These are phyloP conservation scores for Limnephilus auricula DNA, from an alignment of 2,888 invertebrate species.

Conservation along the genomic window DNA sequence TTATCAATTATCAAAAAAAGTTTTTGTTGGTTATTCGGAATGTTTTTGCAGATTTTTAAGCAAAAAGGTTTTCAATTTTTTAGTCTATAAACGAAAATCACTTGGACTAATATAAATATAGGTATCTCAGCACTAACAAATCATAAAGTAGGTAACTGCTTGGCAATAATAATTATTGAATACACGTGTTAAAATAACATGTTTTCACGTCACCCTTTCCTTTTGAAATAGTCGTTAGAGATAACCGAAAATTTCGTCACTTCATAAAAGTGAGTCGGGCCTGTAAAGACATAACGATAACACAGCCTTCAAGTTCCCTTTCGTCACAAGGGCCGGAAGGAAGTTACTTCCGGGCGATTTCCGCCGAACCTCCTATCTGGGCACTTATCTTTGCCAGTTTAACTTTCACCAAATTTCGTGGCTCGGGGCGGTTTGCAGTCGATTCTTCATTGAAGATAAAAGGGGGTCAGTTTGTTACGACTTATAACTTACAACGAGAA, in stretches of 20 bases:
- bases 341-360: conserved; percentile 33
- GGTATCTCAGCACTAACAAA: neutral
- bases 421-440: neutral
- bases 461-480: neutral
- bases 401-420: conserved; percentile 7
- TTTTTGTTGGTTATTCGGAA: no score
- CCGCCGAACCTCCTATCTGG: conserved; percentile 25
- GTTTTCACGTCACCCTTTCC: neutral
- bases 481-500: neutral
- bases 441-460: neutral
- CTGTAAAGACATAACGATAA: neutral
- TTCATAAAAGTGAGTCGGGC: neutral
- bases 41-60: no score
- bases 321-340: conserved; percentile 25
- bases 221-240: neutral
- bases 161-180: neutral
- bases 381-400: conserved; percentile 20
- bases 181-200: neutral
- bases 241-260: neutral
- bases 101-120: no score
- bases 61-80: no score
- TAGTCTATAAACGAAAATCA: no score
- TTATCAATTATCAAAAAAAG: no score
- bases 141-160: neutral
- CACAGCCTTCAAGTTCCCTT: neutral